A percentile compares a stretch with the other conserved stretches of the same genome.
These are phyloP conservation scores for Nothoprocta perdicaria DNA, from an alignment of 2,113 vertebrate genomes.

Conservation along the genomic window DNA sequence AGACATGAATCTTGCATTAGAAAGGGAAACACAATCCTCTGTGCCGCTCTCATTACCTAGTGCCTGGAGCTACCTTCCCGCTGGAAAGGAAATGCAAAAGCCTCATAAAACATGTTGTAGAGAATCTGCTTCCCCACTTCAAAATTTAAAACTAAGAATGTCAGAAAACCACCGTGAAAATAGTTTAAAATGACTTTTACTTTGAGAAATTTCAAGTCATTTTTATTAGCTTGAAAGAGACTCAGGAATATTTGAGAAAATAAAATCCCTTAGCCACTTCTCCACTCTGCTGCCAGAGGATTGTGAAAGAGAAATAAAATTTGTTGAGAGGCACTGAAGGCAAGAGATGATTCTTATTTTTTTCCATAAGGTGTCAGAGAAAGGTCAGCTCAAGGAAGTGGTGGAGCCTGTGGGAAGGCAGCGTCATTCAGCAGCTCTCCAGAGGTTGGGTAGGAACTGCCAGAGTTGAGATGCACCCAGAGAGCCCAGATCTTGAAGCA, in stretches of 20 bases:
- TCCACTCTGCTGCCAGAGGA: not conserved
- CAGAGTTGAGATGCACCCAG: not conserved
- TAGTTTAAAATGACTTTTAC: not conserved
- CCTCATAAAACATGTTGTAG: not conserved
- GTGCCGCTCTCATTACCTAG: slow-evolving; percentile 38
- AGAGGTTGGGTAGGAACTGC: not conserved
- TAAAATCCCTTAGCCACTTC: not conserved
- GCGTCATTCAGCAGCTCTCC: rapidly evolving
- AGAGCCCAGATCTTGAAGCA: not conserved
- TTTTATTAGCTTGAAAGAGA: not conserved
- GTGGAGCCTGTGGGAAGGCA: rapidly evolving
- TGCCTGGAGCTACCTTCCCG: slow-evolving; percentile 34
- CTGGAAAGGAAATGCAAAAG: slow-evolving; percentile 3
- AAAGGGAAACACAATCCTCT: slow-evolving; percentile 7
- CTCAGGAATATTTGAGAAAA: not conserved
- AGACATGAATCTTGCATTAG: slow-evolving; percentile 70
- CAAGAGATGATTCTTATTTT: not conserved
- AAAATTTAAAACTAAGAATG: slow-evolving; percentile 3
- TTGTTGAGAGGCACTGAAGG: not conserved
- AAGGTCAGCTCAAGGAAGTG: rapidly evolving
- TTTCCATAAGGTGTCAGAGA: not conserved
- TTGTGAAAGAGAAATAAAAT: not conserved
- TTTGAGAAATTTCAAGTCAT: not conserved
- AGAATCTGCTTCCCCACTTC: not conserved
- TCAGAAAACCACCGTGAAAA: not conserved